Conservation (phyloP, 2,113 vertebrate species). For the Zapornia atra region DNA sequence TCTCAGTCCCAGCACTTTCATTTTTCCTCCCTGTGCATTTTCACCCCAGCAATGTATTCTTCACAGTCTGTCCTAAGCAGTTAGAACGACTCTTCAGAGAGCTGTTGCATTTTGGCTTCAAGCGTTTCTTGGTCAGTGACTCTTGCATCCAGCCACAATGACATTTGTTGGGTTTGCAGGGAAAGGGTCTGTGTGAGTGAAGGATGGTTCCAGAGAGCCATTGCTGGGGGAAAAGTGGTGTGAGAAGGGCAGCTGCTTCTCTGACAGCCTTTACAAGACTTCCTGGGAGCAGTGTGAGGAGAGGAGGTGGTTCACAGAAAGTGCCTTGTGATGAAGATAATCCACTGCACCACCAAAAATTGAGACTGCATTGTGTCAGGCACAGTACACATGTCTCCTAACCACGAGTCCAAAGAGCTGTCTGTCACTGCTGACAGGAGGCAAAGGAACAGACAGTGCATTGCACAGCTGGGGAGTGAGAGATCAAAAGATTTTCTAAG, state of each 20-base stretch:
- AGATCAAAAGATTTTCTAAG: not conserved
- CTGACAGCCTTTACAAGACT: accelerated
- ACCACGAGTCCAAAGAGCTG: not conserved
- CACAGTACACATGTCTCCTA: accelerated
- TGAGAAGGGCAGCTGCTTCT: not conserved
- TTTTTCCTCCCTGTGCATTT: not conserved
- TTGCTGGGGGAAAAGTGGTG: not conserved
- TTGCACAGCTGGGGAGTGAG: not conserved
- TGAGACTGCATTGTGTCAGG: not conserved
- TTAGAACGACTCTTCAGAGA: not conserved
- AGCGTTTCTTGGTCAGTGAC: not conserved
- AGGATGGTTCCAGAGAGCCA: not conserved
- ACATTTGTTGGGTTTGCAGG: not conserved
- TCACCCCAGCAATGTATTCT: not conserved
- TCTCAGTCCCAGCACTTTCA: not conserved
- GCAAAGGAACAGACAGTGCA: accelerated
- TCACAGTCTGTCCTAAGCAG: not conserved
- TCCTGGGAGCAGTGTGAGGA: not conserved
- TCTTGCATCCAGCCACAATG: not conserved
- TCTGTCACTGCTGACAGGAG: not conserved
- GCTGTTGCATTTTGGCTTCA: accelerated
- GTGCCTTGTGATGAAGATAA: accelerated
- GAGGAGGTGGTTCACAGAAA: not conserved
- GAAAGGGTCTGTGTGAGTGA: not conserved
- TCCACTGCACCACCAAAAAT: not conserved